Base-by-base conservation (phyloP, 2,888 invertebrate species). In the Lamellibrachia columna region DNA sequence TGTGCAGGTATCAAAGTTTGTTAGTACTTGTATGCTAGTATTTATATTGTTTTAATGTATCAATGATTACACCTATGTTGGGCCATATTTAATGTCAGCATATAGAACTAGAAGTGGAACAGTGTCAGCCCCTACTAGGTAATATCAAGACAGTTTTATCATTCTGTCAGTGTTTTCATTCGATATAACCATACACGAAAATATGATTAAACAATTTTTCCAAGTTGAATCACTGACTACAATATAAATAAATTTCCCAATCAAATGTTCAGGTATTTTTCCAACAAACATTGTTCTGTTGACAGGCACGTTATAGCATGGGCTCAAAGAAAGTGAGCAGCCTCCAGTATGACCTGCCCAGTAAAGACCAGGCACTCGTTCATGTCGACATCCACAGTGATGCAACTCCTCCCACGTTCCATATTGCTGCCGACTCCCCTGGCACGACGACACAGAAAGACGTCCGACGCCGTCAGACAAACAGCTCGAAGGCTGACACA, bases 241-340 rank as follows among this genome's bases (percentile, higher is more conserved):
- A 40, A 40, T 40, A 40, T 40, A 40, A 40, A 40, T 40, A 75
- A 75, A 75, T 75, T 15, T n/a, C 6, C 75, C 75, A 75, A 75
- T 75, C 15, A 75, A 75, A 75, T 22, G 75, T 22, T 60, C 60
- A 15, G 11, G 60, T 60, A 60, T 60, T 15, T 60, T 60, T 60
- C 11, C 60, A 60, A 60, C 9, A 11, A 60, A 15, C 2, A 11
- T 15, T 58, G 58, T 58, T 58, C 15, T n/a, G n/a, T 28, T 60
- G 60, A 52, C 93, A 94, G 94, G 95, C 96, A 60, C 95, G 96
- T 58, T 95, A 95, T 93, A 95, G 92, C 58, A 95, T 95, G 95
- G 96, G 96, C 7, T 93, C 94, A 7, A 94, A 94, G 58, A 94
- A 95, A n/a, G 95, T 95, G 6, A 93, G 95, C 7, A 93, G 94